Conservation (phyloP, 2,113 vertebrate species). For the Solea senegalensis region DNA sequence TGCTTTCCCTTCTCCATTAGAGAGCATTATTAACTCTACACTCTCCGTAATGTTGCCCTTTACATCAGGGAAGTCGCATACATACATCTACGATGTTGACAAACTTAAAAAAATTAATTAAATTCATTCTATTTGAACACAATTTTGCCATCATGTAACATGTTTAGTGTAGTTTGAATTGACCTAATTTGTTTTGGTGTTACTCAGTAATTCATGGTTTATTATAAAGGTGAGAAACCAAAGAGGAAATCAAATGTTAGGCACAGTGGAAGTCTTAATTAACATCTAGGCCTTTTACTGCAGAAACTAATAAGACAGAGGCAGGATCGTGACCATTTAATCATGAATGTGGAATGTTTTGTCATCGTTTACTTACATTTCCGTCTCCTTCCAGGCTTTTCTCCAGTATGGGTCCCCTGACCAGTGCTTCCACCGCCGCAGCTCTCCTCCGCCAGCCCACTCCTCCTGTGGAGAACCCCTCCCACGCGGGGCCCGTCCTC, state of each 20-base stretch:
- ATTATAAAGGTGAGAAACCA: neutral
- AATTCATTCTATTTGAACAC: no score
- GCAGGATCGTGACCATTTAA: neutral
- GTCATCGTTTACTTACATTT: neutral
- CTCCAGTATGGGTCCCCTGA: conserved; percentile 93
- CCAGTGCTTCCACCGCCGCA: conserved; percentile 92
- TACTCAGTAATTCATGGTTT: no score
- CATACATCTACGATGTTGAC: neutral
- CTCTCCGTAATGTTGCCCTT: conserved; percentile 2
- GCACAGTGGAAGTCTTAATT: neutral
- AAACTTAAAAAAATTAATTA: neutral
- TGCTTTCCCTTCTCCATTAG: conserved; percentile 17
- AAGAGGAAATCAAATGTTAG: neutral
- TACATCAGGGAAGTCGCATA: neutral
- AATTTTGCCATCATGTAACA: no score
- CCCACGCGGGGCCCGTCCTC: conserved; percentile 84
- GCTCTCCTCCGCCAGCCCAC: conserved; percentile 90
- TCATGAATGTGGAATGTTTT: neutral
- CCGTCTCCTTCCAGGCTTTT: conserved; percentile 86
- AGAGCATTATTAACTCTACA: conserved; percentile 10
- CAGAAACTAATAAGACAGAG: no score
- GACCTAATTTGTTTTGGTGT: no score
- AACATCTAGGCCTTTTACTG: neutral
- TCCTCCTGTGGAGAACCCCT: conserved; percentile 85
- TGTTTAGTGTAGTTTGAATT: no score